Conservation (phyloP, 2,888 invertebrate species). For the Drosophila anomalata region DNA sequence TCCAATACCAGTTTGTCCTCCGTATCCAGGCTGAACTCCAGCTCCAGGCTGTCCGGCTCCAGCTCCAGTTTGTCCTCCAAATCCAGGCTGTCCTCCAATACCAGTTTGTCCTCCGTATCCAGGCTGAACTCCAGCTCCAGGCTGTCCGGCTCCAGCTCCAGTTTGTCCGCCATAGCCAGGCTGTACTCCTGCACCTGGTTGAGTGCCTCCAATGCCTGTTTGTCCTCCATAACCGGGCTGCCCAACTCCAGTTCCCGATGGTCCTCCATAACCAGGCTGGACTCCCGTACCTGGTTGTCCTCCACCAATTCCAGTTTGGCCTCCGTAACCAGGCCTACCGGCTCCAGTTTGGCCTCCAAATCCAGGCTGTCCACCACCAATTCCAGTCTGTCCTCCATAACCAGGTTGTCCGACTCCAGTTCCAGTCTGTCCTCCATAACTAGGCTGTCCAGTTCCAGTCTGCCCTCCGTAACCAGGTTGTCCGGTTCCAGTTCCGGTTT, state of each 20-base stretch:
- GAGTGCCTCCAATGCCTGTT: conserved; percentile 35
- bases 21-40: conserved; percentile 18
- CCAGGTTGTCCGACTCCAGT: conserved; percentile 2
- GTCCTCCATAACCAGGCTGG: conserved; percentile 29
- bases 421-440: conserved; percentile 2
- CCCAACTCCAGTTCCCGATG: conserved; percentile 7
- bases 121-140: conserved; percentile 13
- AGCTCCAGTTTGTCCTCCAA: conserved; percentile 2
- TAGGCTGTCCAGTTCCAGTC: conserved; percentile 5
- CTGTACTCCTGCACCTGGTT: conserved; percentile 5
- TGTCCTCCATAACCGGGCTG: conserved; percentile 23
- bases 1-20: conserved; percentile 19
- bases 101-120: conserved; percentile 33
- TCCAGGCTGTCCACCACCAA: conserved; percentile 16
- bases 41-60: conserved; percentile 3
- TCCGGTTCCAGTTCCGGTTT: conserved; percentile 27
- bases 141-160: neutral
- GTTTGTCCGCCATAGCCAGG: conserved; percentile 8
- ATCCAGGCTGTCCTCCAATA: conserved; percentile 24
- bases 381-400: neutral
- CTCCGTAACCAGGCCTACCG: conserved; percentile 15
- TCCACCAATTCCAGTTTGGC: conserved; percentile 16
- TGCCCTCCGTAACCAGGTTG: conserved; percentile 6
- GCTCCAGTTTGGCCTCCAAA: conserved; percentile 3
- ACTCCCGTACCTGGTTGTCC: conserved; percentile 12